phyloP scores from a whole-genome alignment of 2,888 invertebrate species.

The Pristionchus entomophagus region DNA sequence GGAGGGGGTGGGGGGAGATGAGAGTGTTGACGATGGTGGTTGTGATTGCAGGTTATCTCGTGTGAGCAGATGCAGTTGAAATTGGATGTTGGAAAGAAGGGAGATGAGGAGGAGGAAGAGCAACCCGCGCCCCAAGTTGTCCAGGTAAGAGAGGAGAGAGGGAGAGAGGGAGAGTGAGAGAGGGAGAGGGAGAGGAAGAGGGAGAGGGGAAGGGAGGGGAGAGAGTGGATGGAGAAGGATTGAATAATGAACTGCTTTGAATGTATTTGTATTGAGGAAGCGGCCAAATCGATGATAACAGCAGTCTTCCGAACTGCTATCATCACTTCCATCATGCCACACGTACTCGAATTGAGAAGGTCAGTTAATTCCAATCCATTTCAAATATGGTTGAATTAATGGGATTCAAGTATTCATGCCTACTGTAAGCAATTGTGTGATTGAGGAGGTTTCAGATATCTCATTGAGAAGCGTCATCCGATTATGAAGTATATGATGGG shows the following conservation, averaged over 20 bases:
- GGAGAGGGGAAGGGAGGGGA: background rate
- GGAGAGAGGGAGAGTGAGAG: background rate
- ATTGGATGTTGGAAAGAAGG: constrained; percentile 53
- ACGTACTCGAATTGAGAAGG: constrained; percentile 50
- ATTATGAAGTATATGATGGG: constrained; percentile 27
- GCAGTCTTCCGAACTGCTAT: constrained; percentile 56
- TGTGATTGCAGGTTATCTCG: constrained; percentile 53
- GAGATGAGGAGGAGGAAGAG: constrained; percentile 55
- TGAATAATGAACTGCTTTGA: no score
- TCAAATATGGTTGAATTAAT: background rate
- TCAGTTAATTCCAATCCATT: background rate
- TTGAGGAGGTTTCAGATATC: background rate
- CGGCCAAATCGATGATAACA: constrained; percentile 57
- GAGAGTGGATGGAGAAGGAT: background rate
- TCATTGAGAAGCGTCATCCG: background rate
- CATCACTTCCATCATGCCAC: constrained; percentile 58
- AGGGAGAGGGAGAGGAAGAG: constrained; percentile 3
- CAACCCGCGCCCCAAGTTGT: constrained; percentile 51
- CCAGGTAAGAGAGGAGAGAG: constrained; percentile 23
- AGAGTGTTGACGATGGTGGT: no score
- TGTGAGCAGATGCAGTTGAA: constrained; percentile 56
- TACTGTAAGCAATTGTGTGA: no score
- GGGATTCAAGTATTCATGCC: no score
- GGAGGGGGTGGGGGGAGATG: background rate
- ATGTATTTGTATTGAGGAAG: no score